Evolutionary conservation across 1,140 invertebrate species (phyloP), one percentile per base, ranked within the genome.

Genomic region (Archegozetes longisetosus): DNA sequence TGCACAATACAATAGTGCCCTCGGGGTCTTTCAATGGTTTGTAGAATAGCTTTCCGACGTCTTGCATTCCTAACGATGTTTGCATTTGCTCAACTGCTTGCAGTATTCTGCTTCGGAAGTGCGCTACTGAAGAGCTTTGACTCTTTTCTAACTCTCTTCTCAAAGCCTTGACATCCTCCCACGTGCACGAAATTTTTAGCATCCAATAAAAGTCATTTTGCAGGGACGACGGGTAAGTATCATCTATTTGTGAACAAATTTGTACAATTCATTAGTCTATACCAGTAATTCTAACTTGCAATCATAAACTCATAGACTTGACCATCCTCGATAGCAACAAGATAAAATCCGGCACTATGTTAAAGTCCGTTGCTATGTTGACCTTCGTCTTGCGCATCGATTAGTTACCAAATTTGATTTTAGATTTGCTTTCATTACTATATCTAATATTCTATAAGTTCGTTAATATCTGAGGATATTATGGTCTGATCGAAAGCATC

Each of bases 201-300:
- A 98, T 76, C 93, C 93, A 98, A 72, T 97, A 86, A 71, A 93
- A 89, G 73, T 98, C 92, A 61, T 83, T 83, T 69, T 93, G 83
- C 27, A 95, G 82, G 63, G 85, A 85, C 63, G 83, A 85, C 24
- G 89, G 86, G 20, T 89, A 95, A 20, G 86, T 88, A 73, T 98
- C 93, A 71, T 97, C 92, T 17, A 24, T 52, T n/a, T 9, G 20
- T 9, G 24, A 51, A n/a, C 9, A 9, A 53, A 53, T 22, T 12
- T 12, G 9, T 12, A 12, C 9, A 53, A 53, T 12, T 53, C 9
- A 22, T 12, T 23, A 22, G 9, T 53, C 22, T 9, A 53, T 53
- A 13, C 12, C 2, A 2, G 9, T 28, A 22, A 53, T 17, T 53
- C n/a, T 22, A 53, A 17, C n/a, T 17, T n/a, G 22, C 51, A 52